Base-by-base conservation (phyloP, 2,888 invertebrate species). In the Tachystola acroxantha region DNA sequence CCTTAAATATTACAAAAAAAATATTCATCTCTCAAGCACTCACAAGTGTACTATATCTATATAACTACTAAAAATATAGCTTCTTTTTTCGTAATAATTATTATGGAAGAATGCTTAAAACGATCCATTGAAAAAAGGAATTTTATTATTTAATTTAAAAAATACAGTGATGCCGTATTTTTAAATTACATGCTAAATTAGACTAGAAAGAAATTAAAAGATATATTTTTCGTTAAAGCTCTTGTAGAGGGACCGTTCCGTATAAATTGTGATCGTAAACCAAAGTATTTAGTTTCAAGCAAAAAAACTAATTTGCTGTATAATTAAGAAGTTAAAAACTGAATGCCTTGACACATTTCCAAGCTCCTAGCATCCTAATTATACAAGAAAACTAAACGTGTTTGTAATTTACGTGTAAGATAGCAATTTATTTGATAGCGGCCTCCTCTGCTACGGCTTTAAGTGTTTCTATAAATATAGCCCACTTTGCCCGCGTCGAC, bases 131-230 rank as follows among this genome's bases (percentile, higher is more conserved):
- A 71, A 58, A 55, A 57, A 62, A 56, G 52, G 43, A 59, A 53
- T 53, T 39, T 62, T 63, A 59, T 62, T 51, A n/a, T n/a, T n/a
- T n/a, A n/a, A n/a, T n/a, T n/a, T n/a, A n/a, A n/a, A 42, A 46
- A 55, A 48, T 45, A 44, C 48, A 49, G 43, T 52, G 53, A 55
- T 46, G 51, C 53, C 50, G 51, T 48, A 48, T 34, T 36, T 44
- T 39, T 40, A 37, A 50, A 62, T 59, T 70, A 74, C 53, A 67
- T 53, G 56, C 76, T 78, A 81, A 70, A 66, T 73, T 78, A 82
- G 84, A 85, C 84, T 85, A 85, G 84, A 84, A 71, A 75, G 67
- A 56, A 80, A 78, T 67, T 74, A 71, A 75, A 76, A 75, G 57
- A 75, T 64, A 69, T 66, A 68, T 55, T 62, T 61, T 65, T 38